Evolutionary conservation across 2,888 invertebrate species (phyloP).

Genomic region (Drosophila eohydei): DNA sequence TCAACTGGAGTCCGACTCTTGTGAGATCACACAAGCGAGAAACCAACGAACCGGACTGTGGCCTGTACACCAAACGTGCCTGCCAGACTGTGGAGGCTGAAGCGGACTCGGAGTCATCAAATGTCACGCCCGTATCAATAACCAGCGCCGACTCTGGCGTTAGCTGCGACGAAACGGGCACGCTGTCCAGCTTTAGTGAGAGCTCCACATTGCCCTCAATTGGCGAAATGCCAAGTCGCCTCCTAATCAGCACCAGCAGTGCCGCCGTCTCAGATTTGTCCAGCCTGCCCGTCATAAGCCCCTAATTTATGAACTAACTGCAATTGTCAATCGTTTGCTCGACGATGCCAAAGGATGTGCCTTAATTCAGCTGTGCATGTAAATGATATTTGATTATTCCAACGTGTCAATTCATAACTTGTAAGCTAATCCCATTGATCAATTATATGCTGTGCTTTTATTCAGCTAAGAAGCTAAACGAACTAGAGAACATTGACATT

Average conservation of each 20-base stretch:
- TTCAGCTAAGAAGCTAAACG: neutral
- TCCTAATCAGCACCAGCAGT: conserved; percentile 68
- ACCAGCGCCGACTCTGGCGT: conserved; percentile 50
- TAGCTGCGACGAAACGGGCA: conserved; percentile 36
- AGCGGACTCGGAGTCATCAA: neutral
- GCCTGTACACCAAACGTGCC: conserved; percentile 27
- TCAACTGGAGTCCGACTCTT: conserved; percentile 69
- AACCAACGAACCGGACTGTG: neutral
- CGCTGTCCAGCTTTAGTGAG: conserved; percentile 39
- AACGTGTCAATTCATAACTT: neutral
- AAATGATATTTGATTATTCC: neutral
- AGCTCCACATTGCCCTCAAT: conserved; percentile 31
- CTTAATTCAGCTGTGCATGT: neutral
- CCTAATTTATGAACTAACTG: neutral
- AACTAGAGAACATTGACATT: neutral
- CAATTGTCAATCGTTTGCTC: too few species aligned
- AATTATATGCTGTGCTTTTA: neutral
- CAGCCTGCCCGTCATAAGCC: neutral
- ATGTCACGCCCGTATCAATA: conserved; percentile 35
- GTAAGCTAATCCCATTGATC: neutral
- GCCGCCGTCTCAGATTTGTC: conserved; percentile 57
- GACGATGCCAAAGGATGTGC: neutral
- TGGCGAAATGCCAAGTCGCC: conserved; percentile 59
- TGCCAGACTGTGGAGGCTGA: neutral
- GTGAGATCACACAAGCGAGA: conserved; percentile 12